Evolutionary conservation across 2,888 invertebrate species (phyloP).

Genomic region (Acheta domesticus): DNA sequence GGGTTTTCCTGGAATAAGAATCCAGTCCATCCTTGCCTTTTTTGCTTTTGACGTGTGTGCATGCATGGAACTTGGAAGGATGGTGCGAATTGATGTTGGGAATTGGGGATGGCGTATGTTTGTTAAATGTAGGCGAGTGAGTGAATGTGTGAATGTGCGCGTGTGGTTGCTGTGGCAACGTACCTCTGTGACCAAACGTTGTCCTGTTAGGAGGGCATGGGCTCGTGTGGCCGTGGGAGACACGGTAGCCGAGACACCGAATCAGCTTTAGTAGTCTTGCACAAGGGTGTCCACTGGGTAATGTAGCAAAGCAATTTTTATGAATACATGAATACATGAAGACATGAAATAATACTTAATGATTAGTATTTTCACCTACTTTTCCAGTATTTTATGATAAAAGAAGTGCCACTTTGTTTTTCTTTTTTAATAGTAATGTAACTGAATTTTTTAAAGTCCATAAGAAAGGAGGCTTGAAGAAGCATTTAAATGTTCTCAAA

Average conservation of each 20-base stretch:
- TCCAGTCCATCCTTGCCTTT: constrained; percentile 41
- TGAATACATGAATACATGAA: neutral
- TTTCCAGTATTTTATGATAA: constrained; percentile 70
- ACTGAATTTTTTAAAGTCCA: constrained; percentile 32
- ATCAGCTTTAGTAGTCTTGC: constrained; percentile 18
- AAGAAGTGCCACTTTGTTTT: constrained; percentile 73
- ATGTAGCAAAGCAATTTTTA: neutral
- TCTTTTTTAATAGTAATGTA: constrained; percentile 23
- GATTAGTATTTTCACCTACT: constrained; percentile 56
- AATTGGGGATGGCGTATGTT: neutral
- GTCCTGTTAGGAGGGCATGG: neutral
- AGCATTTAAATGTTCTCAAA: constrained; percentile 30
- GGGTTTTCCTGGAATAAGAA: constrained; percentile 32
- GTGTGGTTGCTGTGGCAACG: constrained; percentile 2
- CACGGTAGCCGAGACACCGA: constrained; percentile 11
- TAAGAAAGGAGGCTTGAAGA: neutral
- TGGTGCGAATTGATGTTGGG: neutral
- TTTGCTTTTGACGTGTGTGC: constrained; percentile 36
- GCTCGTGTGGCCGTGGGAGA: neutral
- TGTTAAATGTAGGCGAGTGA: constrained; percentile 28
- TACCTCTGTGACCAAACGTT: constrained; percentile 36
- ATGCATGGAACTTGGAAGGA: constrained; percentile 22
- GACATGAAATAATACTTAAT: constrained; percentile 39
- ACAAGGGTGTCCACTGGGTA: constrained; percentile 7
- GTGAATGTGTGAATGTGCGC: neutral